Evolutionary conservation across 2,113 vertebrate genomes (phyloP).

Genomic region (Cyprinus carpio): DNA sequence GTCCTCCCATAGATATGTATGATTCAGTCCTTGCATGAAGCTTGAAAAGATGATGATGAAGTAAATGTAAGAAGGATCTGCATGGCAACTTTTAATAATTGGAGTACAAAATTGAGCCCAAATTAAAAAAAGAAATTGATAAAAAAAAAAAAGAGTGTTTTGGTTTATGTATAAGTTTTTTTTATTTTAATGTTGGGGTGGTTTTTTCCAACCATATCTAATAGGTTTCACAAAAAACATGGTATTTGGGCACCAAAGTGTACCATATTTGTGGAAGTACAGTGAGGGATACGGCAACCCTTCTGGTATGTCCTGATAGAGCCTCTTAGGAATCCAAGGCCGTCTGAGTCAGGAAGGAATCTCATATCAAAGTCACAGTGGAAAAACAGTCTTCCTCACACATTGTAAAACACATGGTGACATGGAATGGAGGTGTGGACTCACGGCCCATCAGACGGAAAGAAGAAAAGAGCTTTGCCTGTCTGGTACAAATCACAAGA

Average conservation of each 20-base stretch:
- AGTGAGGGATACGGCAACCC: constrained; percentile 11
- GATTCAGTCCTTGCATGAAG: neutral
- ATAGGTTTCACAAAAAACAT: neutral
- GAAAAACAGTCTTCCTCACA: constrained; percentile 30
- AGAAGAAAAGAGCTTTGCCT: constrained; percentile 62
- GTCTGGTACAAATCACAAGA: constrained; percentile 44
- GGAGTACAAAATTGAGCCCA: no score
- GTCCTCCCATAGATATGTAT: neutral
- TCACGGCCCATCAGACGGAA: constrained; percentile 33
- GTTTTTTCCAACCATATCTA: neutral
- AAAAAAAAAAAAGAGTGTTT: no score
- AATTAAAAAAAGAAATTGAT: no score
- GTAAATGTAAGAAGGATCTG: neutral
- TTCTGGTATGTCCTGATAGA: constrained; percentile 27
- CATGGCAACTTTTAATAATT: neutral
- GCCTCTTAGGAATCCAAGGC: constrained; percentile 8
- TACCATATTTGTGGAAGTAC: constrained; percentile 1
- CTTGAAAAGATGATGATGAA: neutral
- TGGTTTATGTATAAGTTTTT: no score
- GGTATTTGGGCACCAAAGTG: neutral
- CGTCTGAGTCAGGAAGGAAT: constrained; percentile 26
- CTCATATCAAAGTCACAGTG: constrained; percentile 40
- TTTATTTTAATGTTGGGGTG: no score
- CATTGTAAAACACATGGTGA: constrained; percentile 24
- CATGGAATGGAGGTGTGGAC: constrained; percentile 16